phyloP scores from a whole-genome alignment of 92 coral and sea anemone species.

The Heliopora coerulea region DNA sequence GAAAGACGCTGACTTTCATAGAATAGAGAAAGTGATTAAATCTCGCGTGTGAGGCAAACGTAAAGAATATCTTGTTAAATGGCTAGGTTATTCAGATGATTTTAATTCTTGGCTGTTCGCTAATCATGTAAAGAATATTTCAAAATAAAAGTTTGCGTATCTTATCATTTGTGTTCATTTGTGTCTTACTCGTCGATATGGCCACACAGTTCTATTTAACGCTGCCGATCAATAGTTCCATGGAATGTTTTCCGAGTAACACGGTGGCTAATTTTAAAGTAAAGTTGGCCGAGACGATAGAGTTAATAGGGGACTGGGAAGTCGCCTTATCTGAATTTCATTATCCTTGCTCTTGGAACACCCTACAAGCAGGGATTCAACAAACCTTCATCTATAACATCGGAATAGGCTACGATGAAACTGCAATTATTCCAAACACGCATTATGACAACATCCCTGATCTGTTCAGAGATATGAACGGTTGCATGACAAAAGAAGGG shows the following conservation, averaged over 20 bases:
- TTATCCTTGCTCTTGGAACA: slow-evolving; percentile 49
- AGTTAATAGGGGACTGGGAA: slow-evolving; percentile 42
- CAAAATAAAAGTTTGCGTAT: neutral
- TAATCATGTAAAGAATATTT: neutral
- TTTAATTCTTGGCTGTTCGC: slow-evolving; percentile 47
- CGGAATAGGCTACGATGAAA: neutral
- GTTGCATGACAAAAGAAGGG: slow-evolving; percentile 1
- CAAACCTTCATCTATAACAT: too few species aligned
- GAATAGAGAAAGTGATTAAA: neutral
- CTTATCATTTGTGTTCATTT: neutral
- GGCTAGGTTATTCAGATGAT: slow-evolving; percentile 50
- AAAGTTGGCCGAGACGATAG: slow-evolving; percentile 42
- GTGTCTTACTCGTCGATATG: neutral
- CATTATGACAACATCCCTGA: neutral
- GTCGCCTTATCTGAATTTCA: slow-evolving; percentile 50
- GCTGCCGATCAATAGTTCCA: slow-evolving; percentile 49
- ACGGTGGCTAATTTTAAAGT: slow-evolving; percentile 53
- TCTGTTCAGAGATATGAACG: neutral
- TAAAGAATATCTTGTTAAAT: slow-evolving; percentile 52
- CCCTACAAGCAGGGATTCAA: neutral
- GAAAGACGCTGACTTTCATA: neutral
- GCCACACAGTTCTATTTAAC: slow-evolving; percentile 37
- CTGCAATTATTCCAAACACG: neutral
- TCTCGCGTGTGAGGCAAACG: neutral
- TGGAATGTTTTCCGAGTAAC: slow-evolving; percentile 46